A percentile compares a stretch with the other conserved stretches of the same genome.
Conservation (phyloP, 2,113 vertebrate genomes). For the Corythaeola cristata region DNA sequence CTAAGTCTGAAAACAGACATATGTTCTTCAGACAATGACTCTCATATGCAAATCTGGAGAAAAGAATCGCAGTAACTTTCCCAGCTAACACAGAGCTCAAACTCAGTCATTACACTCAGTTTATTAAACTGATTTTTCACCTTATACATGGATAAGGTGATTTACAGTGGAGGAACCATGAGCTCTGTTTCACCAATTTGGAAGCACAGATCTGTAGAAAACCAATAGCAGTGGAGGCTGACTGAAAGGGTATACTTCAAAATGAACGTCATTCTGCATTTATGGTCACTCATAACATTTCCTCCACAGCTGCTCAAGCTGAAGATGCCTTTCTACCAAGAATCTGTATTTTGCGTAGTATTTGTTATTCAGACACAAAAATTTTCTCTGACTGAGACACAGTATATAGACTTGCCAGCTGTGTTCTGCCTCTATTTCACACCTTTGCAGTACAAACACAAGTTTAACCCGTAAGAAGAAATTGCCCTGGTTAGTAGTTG, state of each 20-base stretch:
- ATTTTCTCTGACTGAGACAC: neutral
- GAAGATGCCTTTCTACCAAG: neutral
- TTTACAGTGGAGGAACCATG: neutral
- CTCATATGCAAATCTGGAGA: neutral
- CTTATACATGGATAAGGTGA: neutral
- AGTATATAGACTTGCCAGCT: neutral
- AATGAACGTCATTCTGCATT: neutral
- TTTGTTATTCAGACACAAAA: neutral
- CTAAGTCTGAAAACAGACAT: neutral
- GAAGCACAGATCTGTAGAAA: neutral
- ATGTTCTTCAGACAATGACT: neutral
- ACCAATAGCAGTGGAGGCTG: neutral
- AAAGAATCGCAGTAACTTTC: neutral
- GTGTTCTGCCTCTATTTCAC: neutral
- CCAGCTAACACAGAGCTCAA: neutral
- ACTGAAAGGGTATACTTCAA: neutral
- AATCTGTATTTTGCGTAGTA: neutral
- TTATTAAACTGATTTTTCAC: conserved; percentile 49
- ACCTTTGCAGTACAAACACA: neutral
- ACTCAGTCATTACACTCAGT: neutral
- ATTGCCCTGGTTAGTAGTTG: neutral
- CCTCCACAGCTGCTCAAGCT: neutral
- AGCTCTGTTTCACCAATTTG: neutral
- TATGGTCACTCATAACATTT: neutral
- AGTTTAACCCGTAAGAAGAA: neutral